These are phyloP conservation scores for Paracyclopina nana DNA, from an alignment of 1,140 invertebrate genomes.

Conservation along the genomic window DNA sequence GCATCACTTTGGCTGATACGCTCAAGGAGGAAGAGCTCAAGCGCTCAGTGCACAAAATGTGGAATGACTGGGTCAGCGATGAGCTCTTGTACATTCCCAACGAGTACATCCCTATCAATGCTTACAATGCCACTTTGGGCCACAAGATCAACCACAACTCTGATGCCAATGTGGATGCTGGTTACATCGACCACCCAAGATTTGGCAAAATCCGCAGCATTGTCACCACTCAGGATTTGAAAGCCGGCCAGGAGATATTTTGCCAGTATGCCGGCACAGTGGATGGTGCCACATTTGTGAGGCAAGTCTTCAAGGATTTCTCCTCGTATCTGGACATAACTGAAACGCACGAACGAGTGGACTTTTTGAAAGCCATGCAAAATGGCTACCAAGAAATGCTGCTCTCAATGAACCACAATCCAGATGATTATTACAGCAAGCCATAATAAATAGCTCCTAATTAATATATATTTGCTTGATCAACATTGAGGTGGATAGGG, in stretches of 20 bases:
- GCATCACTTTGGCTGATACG: not conserved
- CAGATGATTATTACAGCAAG: too few species aligned
- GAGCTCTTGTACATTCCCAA: conserved; percentile 7
- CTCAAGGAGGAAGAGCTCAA: not conserved
- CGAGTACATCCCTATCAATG: not conserved
- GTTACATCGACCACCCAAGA: conserved; percentile 7
- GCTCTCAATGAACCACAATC: too few species aligned
- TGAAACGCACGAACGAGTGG: too few species aligned
- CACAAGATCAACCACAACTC: conserved; percentile 6
- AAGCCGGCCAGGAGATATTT: conserved; percentile 1
- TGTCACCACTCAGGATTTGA: not conserved
- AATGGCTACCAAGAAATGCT: too few species aligned
- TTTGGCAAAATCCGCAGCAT: conserved; percentile 6
- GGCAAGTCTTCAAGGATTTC: too few species aligned
- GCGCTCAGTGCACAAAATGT: not conserved
- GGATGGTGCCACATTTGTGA: too few species aligned
- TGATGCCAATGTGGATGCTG: not conserved
- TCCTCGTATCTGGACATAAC: too few species aligned
- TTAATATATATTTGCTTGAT: too few species aligned
- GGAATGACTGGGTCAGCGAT: conserved; percentile 8
- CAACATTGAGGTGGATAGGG: too few species aligned
- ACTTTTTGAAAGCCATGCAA: too few species aligned
- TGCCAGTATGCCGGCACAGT: conserved; percentile 6
- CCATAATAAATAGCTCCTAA: too few species aligned
- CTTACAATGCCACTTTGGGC: conserved; percentile 9